phyloP scores from a whole-genome alignment of 30 jellyfish, hydroid and myxozoan genomes.

The Clytia hemisphaerica region DNA sequence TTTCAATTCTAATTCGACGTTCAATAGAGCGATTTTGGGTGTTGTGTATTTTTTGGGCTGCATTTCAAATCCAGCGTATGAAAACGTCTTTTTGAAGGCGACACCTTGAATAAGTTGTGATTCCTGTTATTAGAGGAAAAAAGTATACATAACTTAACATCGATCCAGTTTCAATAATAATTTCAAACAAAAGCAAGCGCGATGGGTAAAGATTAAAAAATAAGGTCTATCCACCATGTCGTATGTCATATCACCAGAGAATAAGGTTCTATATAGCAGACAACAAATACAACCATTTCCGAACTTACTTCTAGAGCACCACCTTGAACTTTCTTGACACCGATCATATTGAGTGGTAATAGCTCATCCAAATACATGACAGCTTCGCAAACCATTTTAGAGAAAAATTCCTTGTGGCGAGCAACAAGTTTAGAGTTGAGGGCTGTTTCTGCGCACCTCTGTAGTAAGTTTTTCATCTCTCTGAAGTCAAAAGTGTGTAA shows the following conservation, averaged over 20 bases:
- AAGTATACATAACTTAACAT: no score
- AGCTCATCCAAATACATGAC: constrained; percentile 85
- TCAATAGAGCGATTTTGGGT: constrained; percentile 89
- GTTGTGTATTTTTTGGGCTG: constrained; percentile 89
- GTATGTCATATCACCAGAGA: neutral
- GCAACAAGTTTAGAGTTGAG: constrained; percentile 88
- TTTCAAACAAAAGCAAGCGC: no score
- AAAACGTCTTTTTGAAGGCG: constrained; percentile 94
- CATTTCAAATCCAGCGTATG: constrained; percentile 99
- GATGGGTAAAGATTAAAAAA: neutral
- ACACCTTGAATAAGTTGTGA: constrained; percentile 90
- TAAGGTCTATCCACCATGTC: neutral
- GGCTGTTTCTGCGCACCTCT: constrained; percentile 97
- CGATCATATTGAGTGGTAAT: constrained; percentile 93
- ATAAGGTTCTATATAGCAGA: neutral
- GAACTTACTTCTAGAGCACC: constrained; percentile 85
- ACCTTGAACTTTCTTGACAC: constrained; percentile 90
- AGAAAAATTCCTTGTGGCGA: constrained; percentile 80
- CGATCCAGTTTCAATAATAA: neutral
- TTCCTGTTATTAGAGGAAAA: constrained; percentile 51
- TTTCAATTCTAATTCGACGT: constrained; percentile 88
- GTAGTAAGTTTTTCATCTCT: constrained; percentile 77
- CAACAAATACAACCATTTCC: neutral
- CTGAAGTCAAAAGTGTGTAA: constrained; percentile 22
- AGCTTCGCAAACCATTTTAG: constrained; percentile 95